phyloP scores from a whole-genome alignment of 2,888 invertebrate genomes.

The Microctonus aethiopoides region DNA sequence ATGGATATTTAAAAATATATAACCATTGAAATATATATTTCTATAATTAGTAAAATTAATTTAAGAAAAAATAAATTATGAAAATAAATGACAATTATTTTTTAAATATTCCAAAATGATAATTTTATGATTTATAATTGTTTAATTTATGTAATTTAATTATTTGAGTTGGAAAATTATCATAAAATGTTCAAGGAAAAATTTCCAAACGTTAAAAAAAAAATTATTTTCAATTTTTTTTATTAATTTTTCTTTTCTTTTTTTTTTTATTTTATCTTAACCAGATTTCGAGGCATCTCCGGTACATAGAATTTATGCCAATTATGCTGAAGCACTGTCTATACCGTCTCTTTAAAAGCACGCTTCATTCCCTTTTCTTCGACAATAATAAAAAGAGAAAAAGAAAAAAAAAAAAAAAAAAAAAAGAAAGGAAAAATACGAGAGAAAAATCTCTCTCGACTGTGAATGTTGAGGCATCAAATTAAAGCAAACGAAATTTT shows the following conservation, averaged over 20 bases:
- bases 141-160: background rate
- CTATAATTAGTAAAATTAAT: too few relatives aligned
- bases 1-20: too few relatives aligned
- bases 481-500: background rate
- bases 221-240: too few relatives aligned
- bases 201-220: background rate
- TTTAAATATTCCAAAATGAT: too few relatives aligned
- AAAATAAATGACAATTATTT: background rate
- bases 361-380: background rate
- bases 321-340: constrained; percentile 15
- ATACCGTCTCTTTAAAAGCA: background rate
- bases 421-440: background rate
- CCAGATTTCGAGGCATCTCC: constrained; percentile 3
- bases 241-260: constrained; percentile 5
- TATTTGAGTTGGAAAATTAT: background rate
- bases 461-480: background rate
- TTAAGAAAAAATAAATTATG: too few relatives aligned
- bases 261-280: background rate
- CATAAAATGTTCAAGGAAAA: background rate
- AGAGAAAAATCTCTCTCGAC: background rate
- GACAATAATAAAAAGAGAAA: background rate
- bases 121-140: background rate
- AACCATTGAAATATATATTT: too few relatives aligned
- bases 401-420: background rate
- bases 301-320: constrained; percentile 14